These are phyloP conservation scores for Prinia subflava DNA, from an alignment of 2,113 vertebrate species.

Conservation along the genomic window DNA sequence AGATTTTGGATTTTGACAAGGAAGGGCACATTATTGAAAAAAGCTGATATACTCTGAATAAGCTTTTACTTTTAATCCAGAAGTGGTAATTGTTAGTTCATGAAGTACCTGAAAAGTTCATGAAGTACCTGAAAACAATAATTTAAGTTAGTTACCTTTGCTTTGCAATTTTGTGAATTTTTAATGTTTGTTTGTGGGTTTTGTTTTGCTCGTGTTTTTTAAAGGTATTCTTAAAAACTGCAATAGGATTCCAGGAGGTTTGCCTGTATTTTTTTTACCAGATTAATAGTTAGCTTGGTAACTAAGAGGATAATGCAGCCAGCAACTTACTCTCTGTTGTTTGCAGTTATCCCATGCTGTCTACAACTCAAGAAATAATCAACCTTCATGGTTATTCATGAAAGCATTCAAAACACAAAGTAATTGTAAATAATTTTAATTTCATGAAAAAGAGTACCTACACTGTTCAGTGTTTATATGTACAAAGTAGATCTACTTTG, in stretches of 20 bases:
- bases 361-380: not conserved
- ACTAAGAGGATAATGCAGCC: not conserved
- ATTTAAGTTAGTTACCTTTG: too few species aligned
- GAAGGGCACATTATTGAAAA: not conserved
- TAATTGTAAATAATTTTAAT: not conserved
- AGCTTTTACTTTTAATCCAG: not conserved
- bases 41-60: not conserved
- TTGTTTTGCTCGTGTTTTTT: not conserved
- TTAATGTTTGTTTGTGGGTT: not conserved
- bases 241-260: not conserved
- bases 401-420: not conserved
- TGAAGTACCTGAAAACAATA: not conserved
- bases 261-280: not conserved
- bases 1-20: not conserved
- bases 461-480: not conserved
- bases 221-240: not conserved
- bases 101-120: not conserved
- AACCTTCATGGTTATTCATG: not conserved
- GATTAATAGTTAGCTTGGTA: not conserved
- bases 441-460: not conserved
- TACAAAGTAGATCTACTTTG: not conserved
- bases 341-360: not conserved
- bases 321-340: not conserved
- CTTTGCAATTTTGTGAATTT: not conserved
- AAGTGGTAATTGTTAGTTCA: not conserved